Conservation (phyloP, 2,888 invertebrate species). For the Dugesia japonica region DNA sequence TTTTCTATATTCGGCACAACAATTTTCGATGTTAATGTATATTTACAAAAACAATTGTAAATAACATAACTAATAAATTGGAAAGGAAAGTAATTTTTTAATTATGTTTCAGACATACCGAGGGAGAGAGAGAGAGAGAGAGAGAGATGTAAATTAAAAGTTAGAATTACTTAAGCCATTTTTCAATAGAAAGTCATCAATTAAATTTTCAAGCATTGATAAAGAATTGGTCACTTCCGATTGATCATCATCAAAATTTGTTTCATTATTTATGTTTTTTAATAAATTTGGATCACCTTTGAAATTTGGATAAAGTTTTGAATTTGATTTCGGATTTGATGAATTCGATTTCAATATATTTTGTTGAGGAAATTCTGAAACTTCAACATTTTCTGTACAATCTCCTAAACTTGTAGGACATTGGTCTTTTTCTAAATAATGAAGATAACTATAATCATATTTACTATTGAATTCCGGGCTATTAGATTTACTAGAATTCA, state of each 20-base stretch:
- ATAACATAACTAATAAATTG: not conserved
- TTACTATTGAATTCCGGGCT: not conserved
- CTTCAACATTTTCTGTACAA: not conserved
- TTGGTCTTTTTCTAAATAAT: not conserved
- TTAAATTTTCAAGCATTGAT: conserved; percentile 16
- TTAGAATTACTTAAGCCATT: not conserved
- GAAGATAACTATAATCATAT: not conserved
- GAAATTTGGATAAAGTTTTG: not conserved
- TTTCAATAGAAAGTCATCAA: not conserved
- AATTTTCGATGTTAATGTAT: not conserved
- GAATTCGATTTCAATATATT: not conserved
- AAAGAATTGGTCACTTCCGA: not conserved
- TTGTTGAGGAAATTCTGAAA: not conserved
- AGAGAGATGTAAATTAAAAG: not conserved
- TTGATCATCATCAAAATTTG: not conserved
- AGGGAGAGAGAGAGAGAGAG: too few species aligned
- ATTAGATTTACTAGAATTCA: not conserved
- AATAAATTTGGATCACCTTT: not conserved
- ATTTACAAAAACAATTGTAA: conserved; percentile 3
- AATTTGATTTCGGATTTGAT: not conserved
- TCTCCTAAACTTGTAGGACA: not conserved
- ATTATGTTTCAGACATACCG: not conserved
- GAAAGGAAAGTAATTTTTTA: not conserved
- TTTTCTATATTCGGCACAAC: too few species aligned
- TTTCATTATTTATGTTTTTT: not conserved